Conservation (phyloP, 2,797 vertebrate species). For the Xiphorhynchus erythropygius region DNA sequence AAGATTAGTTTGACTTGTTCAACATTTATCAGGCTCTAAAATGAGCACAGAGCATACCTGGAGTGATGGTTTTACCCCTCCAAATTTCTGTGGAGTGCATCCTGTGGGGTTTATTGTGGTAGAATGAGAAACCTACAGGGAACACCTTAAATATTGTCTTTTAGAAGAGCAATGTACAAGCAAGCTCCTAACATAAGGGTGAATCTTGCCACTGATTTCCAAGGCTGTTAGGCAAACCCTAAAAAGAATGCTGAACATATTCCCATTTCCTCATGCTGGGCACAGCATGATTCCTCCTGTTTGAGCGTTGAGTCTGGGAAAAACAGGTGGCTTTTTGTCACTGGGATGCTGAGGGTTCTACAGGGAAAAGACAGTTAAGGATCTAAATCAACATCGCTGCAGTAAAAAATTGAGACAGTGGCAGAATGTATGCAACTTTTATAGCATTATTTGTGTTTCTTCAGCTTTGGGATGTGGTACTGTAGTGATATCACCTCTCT, state of each 20-base stretch:
- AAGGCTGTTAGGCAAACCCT: not conserved
- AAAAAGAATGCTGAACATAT: not conserved
- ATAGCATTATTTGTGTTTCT: not conserved
- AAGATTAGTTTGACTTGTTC: not conserved
- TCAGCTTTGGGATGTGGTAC: not conserved
- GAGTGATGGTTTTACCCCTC: not conserved
- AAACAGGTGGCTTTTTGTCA: constrained; percentile 24
- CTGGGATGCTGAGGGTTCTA: not conserved
- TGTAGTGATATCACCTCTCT: not conserved
- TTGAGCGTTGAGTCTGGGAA: not conserved
- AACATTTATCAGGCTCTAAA: not conserved
- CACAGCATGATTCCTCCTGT: not conserved
- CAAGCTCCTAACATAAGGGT: not conserved
- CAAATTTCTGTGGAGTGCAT: not conserved
- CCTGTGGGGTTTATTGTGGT: not conserved
- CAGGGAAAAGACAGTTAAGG: not conserved
- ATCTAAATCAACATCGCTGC: not conserved
- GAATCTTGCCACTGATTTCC: not conserved
- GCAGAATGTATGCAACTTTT: not conserved
- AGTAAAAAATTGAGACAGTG: not conserved
- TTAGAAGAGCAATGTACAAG: not conserved
- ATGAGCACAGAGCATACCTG: not conserved
- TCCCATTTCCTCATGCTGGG: not conserved
- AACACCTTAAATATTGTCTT: not conserved
- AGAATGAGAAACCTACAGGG: not conserved